Percentiles rank a stretch among this genome's conserved stretches.
phyloP scores from a whole-genome alignment of 2,888 invertebrate genomes.

The Palloptera scutellata region DNA sequence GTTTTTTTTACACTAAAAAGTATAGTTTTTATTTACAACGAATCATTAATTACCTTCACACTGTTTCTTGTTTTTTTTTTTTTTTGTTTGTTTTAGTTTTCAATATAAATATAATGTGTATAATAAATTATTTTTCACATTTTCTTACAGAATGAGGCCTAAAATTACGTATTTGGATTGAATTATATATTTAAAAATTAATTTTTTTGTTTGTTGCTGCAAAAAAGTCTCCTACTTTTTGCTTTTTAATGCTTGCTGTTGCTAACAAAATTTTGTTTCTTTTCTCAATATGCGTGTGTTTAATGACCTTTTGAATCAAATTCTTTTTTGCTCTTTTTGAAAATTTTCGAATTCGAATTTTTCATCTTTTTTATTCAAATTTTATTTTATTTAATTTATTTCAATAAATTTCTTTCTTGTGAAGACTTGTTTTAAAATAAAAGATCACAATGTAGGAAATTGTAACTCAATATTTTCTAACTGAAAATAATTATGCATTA shows the following conservation, averaged over 20 bases:
- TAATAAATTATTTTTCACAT: constrained; percentile 25
- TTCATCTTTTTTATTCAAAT: constrained; percentile 21
- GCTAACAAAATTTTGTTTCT: constrained; percentile 9
- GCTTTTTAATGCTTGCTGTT: neutral
- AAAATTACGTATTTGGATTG: constrained; percentile 60
- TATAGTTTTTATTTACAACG: constrained; percentile 62
- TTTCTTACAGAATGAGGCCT: constrained; percentile 65
- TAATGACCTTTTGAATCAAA: constrained; percentile 13
- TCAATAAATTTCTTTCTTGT: neutral
- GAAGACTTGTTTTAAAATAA: no score
- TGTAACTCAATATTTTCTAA: no score
- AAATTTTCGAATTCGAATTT: constrained; percentile 30
- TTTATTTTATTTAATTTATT: constrained; percentile 1
- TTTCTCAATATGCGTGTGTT: constrained; percentile 23
- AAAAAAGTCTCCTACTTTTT: constrained; percentile 22
- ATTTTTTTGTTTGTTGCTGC: constrained; percentile 26
- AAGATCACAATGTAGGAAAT: no score
- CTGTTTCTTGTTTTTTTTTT: constrained; percentile 35
- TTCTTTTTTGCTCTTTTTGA: no score
- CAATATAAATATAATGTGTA: constrained; percentile 38
- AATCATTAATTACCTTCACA: constrained; percentile 50
- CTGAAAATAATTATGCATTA: no score
- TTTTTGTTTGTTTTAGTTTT: constrained; percentile 21
- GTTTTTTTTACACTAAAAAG: constrained; percentile 61
- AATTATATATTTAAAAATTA: constrained; percentile 38